Base-by-base conservation (phyloP, 1,140 invertebrate genomes). In the Uloborus diversus region DNA sequence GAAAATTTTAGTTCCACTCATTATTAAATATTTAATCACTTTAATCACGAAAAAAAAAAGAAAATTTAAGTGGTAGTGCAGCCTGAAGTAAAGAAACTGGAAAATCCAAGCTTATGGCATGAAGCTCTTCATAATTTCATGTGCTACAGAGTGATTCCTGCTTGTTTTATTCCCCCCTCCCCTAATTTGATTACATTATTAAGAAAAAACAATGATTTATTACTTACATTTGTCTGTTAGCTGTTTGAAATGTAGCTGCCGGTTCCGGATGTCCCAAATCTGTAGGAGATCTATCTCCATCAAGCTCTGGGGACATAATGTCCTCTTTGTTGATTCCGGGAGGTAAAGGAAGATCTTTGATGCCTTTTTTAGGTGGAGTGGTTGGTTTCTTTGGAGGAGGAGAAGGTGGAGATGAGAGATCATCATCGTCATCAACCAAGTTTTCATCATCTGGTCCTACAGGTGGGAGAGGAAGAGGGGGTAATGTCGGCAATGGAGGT, bases 261-360 rank as follows among this genome's bases (percentile, higher is more conserved):
- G 64, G 37, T 65, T 66, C 73, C 20, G 61, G 47, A 33, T 56
- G 65, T 56, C 28, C 62, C 47, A 53, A 20, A 56, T 51, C 59
- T 14, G 20, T 23, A 20, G 78, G 78, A 17, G 78, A 70, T 4
- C 37, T 75, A 20, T 80, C 61, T 42, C 14, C 20, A 4, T 82
- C 81, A 13, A n/a, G 9, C n/a, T 71, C 61, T 9, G 81, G 80
- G 17, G 82, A 83, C 68, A 75, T 68, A 23, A 82, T 66, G 82
- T 84, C 83, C 56, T 84, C 82, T 56, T 80, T 69, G 20, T 75
- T 82, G 11, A 84, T 86, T 92, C 93, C 92, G 83, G 94, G 94
- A 64, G 94, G 94, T 92, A 96, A 93, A 3, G 95, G 95, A 78
- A 96, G 87, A 86, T 95, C 94, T 86, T 94, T 94, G 81, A 95